Percentiles rank a stretch among this genome's conserved stretches.
phyloP scores from a whole-genome alignment of 30 jellyfish, hydroid and myxozoan species.

The Phacellophora camtschatica region DNA sequence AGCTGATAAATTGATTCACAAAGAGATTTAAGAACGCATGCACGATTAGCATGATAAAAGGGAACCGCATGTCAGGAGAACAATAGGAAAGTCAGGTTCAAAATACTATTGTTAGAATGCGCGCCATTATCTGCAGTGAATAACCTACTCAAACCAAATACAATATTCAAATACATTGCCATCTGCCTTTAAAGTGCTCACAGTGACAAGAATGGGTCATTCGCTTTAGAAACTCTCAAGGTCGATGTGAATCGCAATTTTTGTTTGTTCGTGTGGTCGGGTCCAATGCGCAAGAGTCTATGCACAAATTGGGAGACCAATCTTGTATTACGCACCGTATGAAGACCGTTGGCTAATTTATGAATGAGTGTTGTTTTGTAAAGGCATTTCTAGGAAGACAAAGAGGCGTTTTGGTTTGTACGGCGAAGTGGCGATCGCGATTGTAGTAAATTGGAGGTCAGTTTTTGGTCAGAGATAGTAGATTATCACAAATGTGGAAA shows the following conservation, averaged over 20 bases:
- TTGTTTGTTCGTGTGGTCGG: too few relatives aligned
- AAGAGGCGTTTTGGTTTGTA: neutral
- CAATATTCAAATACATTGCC: neutral
- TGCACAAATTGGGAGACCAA: neutral
- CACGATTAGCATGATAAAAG: conserved; percentile 54
- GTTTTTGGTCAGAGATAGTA: neutral
- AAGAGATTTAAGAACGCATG: neutral
- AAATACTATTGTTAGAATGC: conserved; percentile 36
- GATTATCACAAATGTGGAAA: neutral
- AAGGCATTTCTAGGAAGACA: neutral
- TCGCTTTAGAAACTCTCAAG: too few relatives aligned
- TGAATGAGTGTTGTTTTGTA: neutral
- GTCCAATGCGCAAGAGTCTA: too few relatives aligned
- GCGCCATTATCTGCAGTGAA: conserved; percentile 55
- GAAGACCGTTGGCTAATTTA: neutral
- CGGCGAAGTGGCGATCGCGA: neutral
- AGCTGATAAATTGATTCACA: too few relatives aligned
- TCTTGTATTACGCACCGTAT: neutral
- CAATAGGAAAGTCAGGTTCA: conserved; percentile 30
- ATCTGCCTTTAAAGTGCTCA: too few relatives aligned
- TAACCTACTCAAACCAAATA: too few relatives aligned
- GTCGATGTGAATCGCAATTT: too few relatives aligned
- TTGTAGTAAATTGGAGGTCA: neutral
- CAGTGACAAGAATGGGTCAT: too few relatives aligned
- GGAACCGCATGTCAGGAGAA: conserved; percentile 70